These are phyloP conservation scores for Cephonodes hylas DNA, from an alignment of 2,888 invertebrate genomes.

Conservation along the genomic window DNA sequence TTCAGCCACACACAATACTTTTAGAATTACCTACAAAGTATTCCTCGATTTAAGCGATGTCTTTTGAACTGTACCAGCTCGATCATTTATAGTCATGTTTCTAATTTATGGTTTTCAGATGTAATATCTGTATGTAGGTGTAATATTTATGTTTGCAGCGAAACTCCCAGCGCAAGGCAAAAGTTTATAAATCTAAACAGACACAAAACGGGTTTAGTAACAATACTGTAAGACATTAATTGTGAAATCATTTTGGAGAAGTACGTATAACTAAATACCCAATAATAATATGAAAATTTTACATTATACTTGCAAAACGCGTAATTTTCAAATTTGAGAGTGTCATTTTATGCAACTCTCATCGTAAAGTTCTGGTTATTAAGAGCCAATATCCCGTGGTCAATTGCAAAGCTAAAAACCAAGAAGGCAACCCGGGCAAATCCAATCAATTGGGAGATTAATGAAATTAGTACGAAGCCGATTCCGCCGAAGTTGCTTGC, in stretches of 20 bases:
- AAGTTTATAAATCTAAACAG: no score
- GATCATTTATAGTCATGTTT: no score
- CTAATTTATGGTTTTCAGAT: no score
- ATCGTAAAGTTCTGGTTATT: background rate
- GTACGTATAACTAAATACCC: background rate
- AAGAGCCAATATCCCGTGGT: background rate
- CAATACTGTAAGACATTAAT: no score
- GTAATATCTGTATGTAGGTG: no score
- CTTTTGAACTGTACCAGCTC: no score
- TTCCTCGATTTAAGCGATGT: no score
- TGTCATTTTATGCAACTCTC: background rate
- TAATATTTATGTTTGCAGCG: no score
- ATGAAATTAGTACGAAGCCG: conserved; percentile 54
- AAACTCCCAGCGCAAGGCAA: no score
- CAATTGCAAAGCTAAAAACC: background rate
- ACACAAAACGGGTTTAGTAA: no score
- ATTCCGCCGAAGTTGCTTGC: conserved; percentile 35
- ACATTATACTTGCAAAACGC: background rate
- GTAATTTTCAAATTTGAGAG: background rate
- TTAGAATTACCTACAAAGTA: no score
- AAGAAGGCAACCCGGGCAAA: conserved; percentile 24
- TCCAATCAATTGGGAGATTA: conserved; percentile 60
- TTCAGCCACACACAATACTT: no score
- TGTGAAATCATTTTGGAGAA: background rate
- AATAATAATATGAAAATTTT: background rate